Conservation (phyloP, 2,797 vertebrate species). For the Paratrypauchen microcephalus region DNA sequence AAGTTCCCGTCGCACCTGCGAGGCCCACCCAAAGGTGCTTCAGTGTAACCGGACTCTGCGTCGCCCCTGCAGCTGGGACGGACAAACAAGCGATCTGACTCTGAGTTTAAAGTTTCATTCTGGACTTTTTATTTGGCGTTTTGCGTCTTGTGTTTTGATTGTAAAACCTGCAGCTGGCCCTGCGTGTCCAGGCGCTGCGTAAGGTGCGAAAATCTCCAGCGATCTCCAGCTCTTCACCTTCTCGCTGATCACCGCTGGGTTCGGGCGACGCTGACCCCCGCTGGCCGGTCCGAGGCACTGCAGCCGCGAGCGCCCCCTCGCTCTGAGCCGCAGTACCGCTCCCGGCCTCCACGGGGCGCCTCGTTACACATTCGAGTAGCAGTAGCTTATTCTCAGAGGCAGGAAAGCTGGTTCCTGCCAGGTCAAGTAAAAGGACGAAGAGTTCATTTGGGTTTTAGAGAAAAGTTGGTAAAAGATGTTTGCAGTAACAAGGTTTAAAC, state of each 20-base stretch:
- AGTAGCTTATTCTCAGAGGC: conserved; percentile 63
- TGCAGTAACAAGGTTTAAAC: conserved; percentile 27
- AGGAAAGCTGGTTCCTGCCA: conserved; percentile 49
- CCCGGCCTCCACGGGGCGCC: conserved; percentile 43
- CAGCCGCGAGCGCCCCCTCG: conserved; percentile 25
- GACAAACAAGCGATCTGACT: not conserved
- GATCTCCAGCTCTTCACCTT: conserved; percentile 51
- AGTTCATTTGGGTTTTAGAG: conserved; percentile 37
- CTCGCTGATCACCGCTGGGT: conserved; percentile 48
- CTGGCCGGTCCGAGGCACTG: conserved; percentile 36
- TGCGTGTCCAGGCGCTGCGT: conserved; percentile 29
- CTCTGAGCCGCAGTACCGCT: conserved; percentile 32
- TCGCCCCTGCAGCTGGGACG: conserved; percentile 14
- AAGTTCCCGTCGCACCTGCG: conserved; percentile 2
- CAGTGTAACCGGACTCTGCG: conserved; percentile 29
- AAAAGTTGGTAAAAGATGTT: conserved; percentile 7
- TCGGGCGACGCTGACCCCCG: conserved; percentile 36
- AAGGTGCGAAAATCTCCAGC: conserved; percentile 68
- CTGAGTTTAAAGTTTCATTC: conserved; percentile 28
- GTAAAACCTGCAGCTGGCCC: conserved; percentile 36
- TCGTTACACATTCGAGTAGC: conserved; percentile 54
- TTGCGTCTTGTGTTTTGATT: conserved; percentile 42
- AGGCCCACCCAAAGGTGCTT: conserved; percentile 72
- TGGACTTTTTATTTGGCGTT: conserved; percentile 17
- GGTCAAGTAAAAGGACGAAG: conserved; percentile 62